Base-by-base conservation (phyloP, 92 coral and sea anemone genomes). In the Blastomussa wellsi region DNA sequence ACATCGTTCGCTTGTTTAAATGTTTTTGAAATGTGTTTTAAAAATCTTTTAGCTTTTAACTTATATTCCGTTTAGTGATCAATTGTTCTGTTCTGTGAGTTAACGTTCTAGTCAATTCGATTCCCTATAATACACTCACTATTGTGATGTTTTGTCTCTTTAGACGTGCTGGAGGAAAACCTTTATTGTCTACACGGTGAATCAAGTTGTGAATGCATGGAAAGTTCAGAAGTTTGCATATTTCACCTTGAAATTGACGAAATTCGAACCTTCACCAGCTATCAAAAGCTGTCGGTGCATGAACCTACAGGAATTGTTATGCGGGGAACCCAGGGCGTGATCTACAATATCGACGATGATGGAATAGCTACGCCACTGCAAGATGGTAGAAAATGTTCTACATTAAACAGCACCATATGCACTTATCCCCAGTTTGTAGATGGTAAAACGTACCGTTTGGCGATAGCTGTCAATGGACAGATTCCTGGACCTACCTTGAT, bases 401-500 rank as follows among this genome's bases (percentile, higher is more conserved):
- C 79, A 26, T 60, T 73, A 31, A 47, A 81, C 62, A 62, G 65
- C 59, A 31, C 36, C 44, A 53, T 64, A 12, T 89, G 92, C 51
- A 89, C 89, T 7, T 8, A 71, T 8, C 85, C 89, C n/a, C 75
- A 83, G 47, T 36, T 78, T 65, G 92, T 89, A 0, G 92, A 89
- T 62, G 89, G 92, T 39, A 77, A 79, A 44, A 89, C 85, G 77
- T 89, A 77, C 52, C 85, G 92, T 52, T 79, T 83, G 37, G 82
- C 79, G 33, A 91, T 93, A 47, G 87, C 94, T 35, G 87, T 91
- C 83, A 93, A 93, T 78, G 92, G 88, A n/a, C 92, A 81, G 84
- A 92, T 91, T 67, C 97, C 97, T 38, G 94, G 94, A 24, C 94
- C 97, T 16, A 93, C 94, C 32, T 73, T 93, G 26, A 92, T 92